Evolutionary conservation across 2,888 invertebrate species (phyloP).

Genomic region (Merodon equestris): DNA sequence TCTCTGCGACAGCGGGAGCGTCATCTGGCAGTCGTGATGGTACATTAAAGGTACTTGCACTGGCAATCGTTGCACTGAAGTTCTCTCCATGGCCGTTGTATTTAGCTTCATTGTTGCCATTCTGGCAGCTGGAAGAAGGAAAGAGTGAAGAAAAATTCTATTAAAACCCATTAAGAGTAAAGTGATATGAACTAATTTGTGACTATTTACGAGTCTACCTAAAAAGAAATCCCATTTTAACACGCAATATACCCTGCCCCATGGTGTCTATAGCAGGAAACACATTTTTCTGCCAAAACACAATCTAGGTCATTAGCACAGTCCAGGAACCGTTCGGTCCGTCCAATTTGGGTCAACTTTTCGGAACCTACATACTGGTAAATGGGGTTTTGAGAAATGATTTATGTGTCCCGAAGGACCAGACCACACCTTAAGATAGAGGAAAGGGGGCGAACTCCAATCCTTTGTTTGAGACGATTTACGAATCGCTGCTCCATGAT

Average conservation of each 20-base stretch:
- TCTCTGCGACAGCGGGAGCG: conserved; percentile 10
- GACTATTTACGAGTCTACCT: too few species aligned
- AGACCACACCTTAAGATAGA: conserved; percentile 68
- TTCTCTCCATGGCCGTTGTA: conserved; percentile 57
- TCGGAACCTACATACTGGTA: too few species aligned
- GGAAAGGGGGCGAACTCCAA: conserved; percentile 32
- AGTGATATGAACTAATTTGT: too few species aligned
- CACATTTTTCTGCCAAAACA: conserved; percentile 38
- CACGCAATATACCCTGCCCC: conserved; percentile 37
- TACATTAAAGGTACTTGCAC: conserved; percentile 60
- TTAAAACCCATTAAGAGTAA: too few species aligned
- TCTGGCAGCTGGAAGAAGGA: conserved; percentile 71
- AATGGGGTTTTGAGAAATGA: too few species aligned
- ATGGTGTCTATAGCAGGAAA: background rate
- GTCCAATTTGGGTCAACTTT: conserved; percentile 39
- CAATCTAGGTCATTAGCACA: conserved; percentile 27
- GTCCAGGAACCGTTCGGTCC: conserved; percentile 2
- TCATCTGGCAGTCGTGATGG: conserved; percentile 34
- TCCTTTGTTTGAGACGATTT: conserved; percentile 50
- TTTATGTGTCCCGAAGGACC: conserved; percentile 1
- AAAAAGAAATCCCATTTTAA: too few species aligned
- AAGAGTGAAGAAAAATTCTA: conserved; percentile 13
- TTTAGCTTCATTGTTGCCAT: conserved; percentile 70
- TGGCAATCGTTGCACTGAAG: conserved; percentile 50
- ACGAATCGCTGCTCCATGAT: conserved; percentile 6